These are phyloP conservation scores for Prionchulus punctatus DNA, from an alignment of 2,888 invertebrate species.

Conservation along the genomic window DNA sequence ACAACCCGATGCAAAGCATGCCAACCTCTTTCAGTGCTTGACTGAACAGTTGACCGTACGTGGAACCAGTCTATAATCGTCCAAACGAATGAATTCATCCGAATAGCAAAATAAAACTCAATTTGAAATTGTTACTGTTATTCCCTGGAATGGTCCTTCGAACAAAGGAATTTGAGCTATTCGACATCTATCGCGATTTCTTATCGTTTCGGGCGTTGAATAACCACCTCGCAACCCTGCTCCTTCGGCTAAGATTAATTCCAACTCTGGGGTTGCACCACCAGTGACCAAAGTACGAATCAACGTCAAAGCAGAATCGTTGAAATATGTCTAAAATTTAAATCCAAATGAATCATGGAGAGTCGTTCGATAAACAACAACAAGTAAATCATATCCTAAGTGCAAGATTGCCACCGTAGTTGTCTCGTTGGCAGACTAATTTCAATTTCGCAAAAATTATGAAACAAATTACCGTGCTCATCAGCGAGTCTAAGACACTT, in stretches of 20 bases:
- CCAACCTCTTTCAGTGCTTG: slow-evolving; percentile 88
- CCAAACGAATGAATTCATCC: not conserved
- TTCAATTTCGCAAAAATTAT: not conserved
- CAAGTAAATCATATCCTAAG: not conserved
- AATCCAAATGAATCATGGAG: not conserved
- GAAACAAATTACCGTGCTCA: slow-evolving; percentile 74
- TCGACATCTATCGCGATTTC: slow-evolving; percentile 87
- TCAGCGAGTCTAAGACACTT: slow-evolving; percentile 95
- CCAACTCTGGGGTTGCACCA: slow-evolving; percentile 96
- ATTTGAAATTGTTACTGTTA: not conserved
- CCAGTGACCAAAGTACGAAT: slow-evolving; percentile 98
- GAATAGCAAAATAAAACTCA: not conserved
- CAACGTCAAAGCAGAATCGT: slow-evolving; percentile 97
- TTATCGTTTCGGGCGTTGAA: slow-evolving; percentile 83
- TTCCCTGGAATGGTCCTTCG: slow-evolving; percentile 71
- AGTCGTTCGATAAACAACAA: not conserved
- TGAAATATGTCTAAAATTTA: slow-evolving; percentile 86
- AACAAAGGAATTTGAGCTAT: slow-evolving; percentile 96
- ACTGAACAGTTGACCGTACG: slow-evolving; percentile 93
- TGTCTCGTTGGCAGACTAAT: not conserved
- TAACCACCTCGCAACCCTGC: slow-evolving; percentile 96
- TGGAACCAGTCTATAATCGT: slow-evolving; percentile 70
- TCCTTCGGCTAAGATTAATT: slow-evolving; percentile 95
- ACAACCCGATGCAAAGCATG: slow-evolving; percentile 96
- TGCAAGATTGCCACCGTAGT: no score